A percentile compares a stretch with the other conserved stretches of the same genome.
Evolutionary conservation across 2,888 invertebrate genomes (phyloP).

Genomic region (Desoria tigrina): DNA sequence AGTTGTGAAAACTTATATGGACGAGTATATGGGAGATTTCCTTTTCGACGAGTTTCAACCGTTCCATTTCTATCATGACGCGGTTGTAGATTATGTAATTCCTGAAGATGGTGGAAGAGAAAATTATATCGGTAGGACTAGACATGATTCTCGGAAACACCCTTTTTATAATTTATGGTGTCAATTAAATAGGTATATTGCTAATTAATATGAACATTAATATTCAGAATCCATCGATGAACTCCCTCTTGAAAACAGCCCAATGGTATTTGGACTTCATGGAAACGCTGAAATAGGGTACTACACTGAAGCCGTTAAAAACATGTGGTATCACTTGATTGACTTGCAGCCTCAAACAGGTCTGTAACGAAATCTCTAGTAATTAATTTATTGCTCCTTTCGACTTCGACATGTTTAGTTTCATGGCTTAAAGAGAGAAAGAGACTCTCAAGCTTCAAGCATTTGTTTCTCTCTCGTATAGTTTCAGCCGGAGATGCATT

Average conservation of each 20-base stretch:
- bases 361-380: slow-evolving; percentile 57
- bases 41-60: slow-evolving; percentile 87
- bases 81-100: slow-evolving; percentile 73
- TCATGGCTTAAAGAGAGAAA: no score
- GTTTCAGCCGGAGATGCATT: slow-evolving; percentile 71
- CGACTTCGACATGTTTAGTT: slow-evolving; percentile 19
- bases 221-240: slow-evolving; percentile 76
- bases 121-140: slow-evolving; percentile 70
- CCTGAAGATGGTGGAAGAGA: slow-evolving; percentile 70
- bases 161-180: background rate
- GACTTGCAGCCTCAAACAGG: slow-evolving; percentile 88
- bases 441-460: no score
- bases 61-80: slow-evolving; percentile 82
- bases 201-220: no score
- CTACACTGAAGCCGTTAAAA: slow-evolving; percentile 81
- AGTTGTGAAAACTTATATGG: slow-evolving; percentile 83
- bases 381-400: slow-evolving; percentile 16
- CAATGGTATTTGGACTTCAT: slow-evolving; percentile 89
- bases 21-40: slow-evolving; percentile 93
- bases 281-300: slow-evolving; percentile 95
- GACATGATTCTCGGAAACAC: background rate
- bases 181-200: no score
- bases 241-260: slow-evolving; percentile 79
- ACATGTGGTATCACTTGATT: slow-evolving; percentile 82
- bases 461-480: slow-evolving; percentile 55